Conservation (phyloP, 2,888 invertebrate genomes). For the Anticlea derivata region DNA sequence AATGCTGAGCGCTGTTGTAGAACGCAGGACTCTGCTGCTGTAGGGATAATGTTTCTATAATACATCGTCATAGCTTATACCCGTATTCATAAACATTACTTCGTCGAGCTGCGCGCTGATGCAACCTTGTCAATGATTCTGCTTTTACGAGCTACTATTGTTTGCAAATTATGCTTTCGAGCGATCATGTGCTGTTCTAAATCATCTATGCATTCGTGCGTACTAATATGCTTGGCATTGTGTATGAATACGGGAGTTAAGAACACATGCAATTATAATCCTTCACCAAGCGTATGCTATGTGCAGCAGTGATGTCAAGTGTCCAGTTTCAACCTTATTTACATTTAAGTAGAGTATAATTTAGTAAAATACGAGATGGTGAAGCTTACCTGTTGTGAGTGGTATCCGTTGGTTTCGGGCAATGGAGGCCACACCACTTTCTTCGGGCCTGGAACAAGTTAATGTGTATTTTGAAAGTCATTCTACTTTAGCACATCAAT, state of each 20-base stretch:
- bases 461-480: conserved; percentile 2
- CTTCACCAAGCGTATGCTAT: conserved; percentile 64
- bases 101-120: no score
- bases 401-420: conserved; percentile 86
- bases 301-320: conserved; percentile 62
- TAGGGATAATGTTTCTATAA: conserved; percentile 59
- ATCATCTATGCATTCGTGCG: neutral
- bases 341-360: conserved; percentile 34
- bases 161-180: neutral
- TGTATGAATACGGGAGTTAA: conserved; percentile 19
- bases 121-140: no score
- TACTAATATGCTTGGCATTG: neutral
- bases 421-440: conserved; percentile 95
- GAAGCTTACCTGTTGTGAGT: conserved; percentile 84
- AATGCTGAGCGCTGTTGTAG: conserved; percentile 78
- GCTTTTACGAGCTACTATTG: neutral
- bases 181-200: conserved; percentile 4
- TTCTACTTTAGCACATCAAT: neutral
- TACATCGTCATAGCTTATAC: conserved; percentile 32
- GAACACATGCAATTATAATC: conserved; percentile 57
- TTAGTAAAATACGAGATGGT: conserved; percentile 4
- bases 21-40: conserved; percentile 77
- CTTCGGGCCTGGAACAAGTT: conserved; percentile 88
- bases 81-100: conserved; percentile 8
- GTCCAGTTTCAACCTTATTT: conserved; percentile 47